A percentile compares a stretch with the other conserved stretches of the same genome.
Conservation (phyloP, 1,140 invertebrate species). For the Capitella teleta region DNA sequence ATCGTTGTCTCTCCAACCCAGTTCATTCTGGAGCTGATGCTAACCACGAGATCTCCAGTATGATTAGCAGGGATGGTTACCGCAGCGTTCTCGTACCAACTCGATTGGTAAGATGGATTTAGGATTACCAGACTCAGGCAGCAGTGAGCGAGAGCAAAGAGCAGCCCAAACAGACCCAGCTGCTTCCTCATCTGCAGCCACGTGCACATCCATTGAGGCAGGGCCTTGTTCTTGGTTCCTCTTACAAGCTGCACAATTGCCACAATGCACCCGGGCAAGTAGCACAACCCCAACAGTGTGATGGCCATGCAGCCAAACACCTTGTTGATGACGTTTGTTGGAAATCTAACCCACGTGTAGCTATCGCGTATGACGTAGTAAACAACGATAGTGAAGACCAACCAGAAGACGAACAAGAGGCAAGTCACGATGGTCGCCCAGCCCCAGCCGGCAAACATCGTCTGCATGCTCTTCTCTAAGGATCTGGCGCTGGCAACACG, state of each 20-base stretch:
- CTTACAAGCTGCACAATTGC: constrained; percentile 25
- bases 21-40: neutral
- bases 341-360: constrained; percentile 25
- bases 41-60: neutral
- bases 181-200: constrained; percentile 33
- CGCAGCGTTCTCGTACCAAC: constrained; percentile 22
- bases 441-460: constrained; percentile 28
- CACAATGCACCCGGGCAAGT: constrained; percentile 27
- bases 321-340: constrained; percentile 32
- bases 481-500: constrained; percentile 25
- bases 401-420: constrained; percentile 28
- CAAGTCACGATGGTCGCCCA: constrained; percentile 24
- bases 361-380: constrained; percentile 16
- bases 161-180: constrained; percentile 28
- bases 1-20: neutral
- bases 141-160: constrained; percentile 23
- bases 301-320: constrained; percentile 32
- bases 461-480: constrained; percentile 22
- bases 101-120: constrained; percentile 27
- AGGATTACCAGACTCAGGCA: constrained; percentile 27
- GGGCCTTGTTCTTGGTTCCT: constrained; percentile 29
- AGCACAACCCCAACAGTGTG: constrained; percentile 26
- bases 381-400: constrained; percentile 18
- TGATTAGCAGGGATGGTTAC: constrained; percentile 12
- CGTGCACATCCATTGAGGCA: constrained; percentile 27